A percentile compares a stretch with the other conserved stretches of the same genome.
Evolutionary conservation across 23 tunicate species (phyloP).

Genomic region (Aplidium turbinatum): DNA sequence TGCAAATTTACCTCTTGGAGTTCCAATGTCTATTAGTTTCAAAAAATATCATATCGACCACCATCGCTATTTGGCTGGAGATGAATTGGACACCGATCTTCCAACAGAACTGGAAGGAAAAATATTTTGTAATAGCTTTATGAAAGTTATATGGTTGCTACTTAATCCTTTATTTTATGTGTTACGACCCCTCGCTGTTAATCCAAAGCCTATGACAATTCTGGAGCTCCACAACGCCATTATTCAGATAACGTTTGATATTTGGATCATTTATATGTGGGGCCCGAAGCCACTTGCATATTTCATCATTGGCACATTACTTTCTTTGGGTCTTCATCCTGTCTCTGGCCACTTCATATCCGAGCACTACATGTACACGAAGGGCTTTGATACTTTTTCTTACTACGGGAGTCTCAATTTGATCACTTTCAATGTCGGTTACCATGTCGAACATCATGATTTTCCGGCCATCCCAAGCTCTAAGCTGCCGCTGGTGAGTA

Average conservation of each 20-base stretch:
- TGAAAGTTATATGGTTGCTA: constrained; percentile 88
- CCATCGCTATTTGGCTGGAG: constrained; percentile 93
- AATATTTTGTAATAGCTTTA: constrained; percentile 77
- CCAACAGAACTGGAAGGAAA: constrained; percentile 89
- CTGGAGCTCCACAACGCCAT: constrained; percentile 83
- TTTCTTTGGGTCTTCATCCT: constrained; percentile 92
- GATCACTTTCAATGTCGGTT: constrained; percentile 96
- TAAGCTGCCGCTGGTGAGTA: constrained; percentile 74
- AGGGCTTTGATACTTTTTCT: constrained; percentile 94
- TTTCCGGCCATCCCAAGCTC: constrained; percentile 94
- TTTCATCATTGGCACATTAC: constrained; percentile 67
- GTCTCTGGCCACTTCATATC: constrained; percentile 95
- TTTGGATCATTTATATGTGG: constrained; percentile 70
- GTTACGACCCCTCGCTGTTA: constrained; percentile 80
- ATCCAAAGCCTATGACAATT: constrained; percentile 88
- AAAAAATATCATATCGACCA: constrained; percentile 96
- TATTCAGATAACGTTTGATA: constrained; percentile 80
- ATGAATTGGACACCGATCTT: constrained; percentile 79
- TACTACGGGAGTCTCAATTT: constrained; percentile 86
- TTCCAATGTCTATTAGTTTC: constrained; percentile 92
- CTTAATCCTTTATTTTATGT: constrained; percentile 90
- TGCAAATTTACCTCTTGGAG: constrained; percentile 92
- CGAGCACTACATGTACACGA: constrained; percentile 96
- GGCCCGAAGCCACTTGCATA: constrained; percentile 86
- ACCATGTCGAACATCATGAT: constrained; percentile 97